Evolutionary conservation across 2,888 invertebrate species (phyloP), one percentile per base, ranked within the genome.

Genomic region (Pardosa pseudoannulata): DNA sequence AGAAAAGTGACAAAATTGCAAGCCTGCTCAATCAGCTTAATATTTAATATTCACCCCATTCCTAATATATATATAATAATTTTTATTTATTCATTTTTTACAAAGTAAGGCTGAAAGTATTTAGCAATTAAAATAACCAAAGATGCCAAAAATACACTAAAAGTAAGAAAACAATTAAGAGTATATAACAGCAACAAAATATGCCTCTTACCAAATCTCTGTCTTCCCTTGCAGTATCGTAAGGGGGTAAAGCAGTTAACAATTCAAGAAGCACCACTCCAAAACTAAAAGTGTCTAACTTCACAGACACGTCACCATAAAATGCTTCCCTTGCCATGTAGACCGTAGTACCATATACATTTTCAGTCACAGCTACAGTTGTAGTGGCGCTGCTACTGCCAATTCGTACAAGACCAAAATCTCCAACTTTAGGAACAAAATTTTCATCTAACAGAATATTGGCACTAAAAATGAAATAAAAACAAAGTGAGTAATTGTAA

Each of bases 281-380:
- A 92, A 94, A 95, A 90, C 95, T 95, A 91, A 94, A 96, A 1
- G 95, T 93, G 90, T 96, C 96, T 89, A 94, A 93, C 92, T 95
- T 95, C 27, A 94, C 93, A n/a, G 95, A 95, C 68, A 95, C 93
- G 83, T 94, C 94, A 46, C 93, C 93, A 89, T 91, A 91, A 89
- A 94, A 93, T 32, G 94, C 94, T 92, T 96, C 96, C 0, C 94
- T 94, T n/a, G 96, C 94, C 94, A 95, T 95, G 91, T 96, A 96
- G 0, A 95, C 95, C 5, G 93, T 93, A 13, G 95, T 95, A 2
- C 95, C 95, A 91, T 94, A 93, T 29, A 94, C 93, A 11, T 93
- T 93, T 16, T 93, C 93, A 3, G 93, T 92, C 76, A 92, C 91
- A 28, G 92, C 91, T 79, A 93, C 93, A 19, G 92, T 92, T 36